Evolutionary conservation across 2,888 invertebrate species (phyloP), one percentile per base, ranked within the genome.

Genomic region (Smittia aterrima): DNA sequence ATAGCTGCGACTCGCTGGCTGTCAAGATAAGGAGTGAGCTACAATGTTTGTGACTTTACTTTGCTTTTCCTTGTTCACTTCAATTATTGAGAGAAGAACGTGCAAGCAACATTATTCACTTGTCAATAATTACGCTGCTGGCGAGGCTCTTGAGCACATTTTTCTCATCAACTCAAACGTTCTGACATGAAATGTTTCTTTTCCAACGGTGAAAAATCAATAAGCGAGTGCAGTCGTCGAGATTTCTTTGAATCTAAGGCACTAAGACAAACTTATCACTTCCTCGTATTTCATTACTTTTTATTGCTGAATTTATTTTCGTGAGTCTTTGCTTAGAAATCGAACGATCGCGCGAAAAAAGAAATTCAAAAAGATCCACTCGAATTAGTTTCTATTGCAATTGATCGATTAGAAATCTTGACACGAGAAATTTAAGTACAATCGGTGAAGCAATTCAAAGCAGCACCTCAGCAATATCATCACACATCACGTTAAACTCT

Each of bases 181-280:
- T 47, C 20, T 22, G 58, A 20, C 58, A 58, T 18, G n/a, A 58
- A 58, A 22, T 22, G 9, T 2, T 22, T 58, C 22, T 22, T 58
- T 22, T 58, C 22, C 1, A 22, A 47, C 47, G 47, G 11, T 47
- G 20, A 6, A 58, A 58, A 58, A 58, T 58, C 58, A 58, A 58
- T 58, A 58, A 58, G n/a, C n/a, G 58, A n/a, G n/a, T 38, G 16
- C 47, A 47, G 16, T n/a, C 38, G 4, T 47, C 47, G 47, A 58
- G 58, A 18, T 58, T 9, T 32, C 58, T 58, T 58, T 58, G 58
- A 58, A 58, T 20, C 58, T 58, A 58, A 58, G 58, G 18, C 58
- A 58, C 58, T 58, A 58, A 18, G 58, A 58, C 58, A 58, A 6
- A 58, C 58, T 58, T 58, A 58, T 58, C 58, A 58, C 58, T 58